Conservation (phyloP, 2,797 vertebrate genomes). For the Orestias chungarensis region DNA sequence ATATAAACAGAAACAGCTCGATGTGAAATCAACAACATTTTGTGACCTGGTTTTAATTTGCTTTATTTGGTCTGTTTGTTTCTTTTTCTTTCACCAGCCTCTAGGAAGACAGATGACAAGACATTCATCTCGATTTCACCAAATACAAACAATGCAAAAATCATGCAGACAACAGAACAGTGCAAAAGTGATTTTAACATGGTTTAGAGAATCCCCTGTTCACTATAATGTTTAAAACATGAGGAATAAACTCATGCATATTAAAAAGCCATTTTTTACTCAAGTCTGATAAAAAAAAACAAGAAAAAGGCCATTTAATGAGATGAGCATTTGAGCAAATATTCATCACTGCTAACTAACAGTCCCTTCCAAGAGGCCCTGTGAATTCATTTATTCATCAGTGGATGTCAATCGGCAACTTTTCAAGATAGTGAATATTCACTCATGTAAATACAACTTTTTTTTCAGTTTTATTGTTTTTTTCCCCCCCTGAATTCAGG, state of each 20-base stretch:
- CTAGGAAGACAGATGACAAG: constrained; percentile 68
- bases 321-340: constrained; percentile 89
- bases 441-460: no score
- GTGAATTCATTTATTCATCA: constrained; percentile 88
- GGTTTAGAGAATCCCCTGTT: constrained; percentile 78
- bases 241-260: constrained; percentile 84
- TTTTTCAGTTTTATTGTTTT: no score
- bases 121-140: constrained; percentile 72
- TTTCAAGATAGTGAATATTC: no score
- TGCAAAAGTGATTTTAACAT: constrained; percentile 56
- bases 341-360: constrained; percentile 84
- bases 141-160: constrained; percentile 70
- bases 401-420: constrained; percentile 85
- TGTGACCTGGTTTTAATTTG: constrained; percentile 74
- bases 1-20: constrained; percentile 36
- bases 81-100: constrained; percentile 61
- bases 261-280: constrained; percentile 85
- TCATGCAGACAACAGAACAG: constrained; percentile 43
- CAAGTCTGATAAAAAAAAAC: constrained; percentile 88
- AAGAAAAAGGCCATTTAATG: constrained; percentile 91
- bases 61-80: constrained; percentile 62
- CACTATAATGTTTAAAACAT: constrained; percentile 82
- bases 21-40: constrained; percentile 67
- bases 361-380: constrained; percentile 81
- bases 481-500: constrained; percentile 5